A percentile compares a stretch with the other conserved stretches of the same genome.
Evolutionary conservation across 2,888 invertebrate species (phyloP).

Genomic region (Phortica okadai): DNA sequence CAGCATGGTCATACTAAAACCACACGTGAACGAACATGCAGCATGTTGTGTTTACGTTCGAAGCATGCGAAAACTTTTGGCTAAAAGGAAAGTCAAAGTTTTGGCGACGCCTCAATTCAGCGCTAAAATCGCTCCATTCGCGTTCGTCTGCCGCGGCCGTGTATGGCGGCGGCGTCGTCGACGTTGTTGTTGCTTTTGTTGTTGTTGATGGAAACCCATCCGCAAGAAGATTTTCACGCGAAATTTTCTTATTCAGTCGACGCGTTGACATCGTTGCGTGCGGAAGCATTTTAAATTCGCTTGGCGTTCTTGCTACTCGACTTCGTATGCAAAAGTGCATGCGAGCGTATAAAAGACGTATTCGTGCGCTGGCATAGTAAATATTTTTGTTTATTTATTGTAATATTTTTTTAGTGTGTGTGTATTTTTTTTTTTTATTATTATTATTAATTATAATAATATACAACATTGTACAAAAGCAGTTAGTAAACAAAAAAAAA

Average conservation of each 20-base stretch:
- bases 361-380: neutral
- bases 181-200: conserved; percentile 10
- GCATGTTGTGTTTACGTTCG: conserved; percentile 37
- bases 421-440: neutral
- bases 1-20: neutral
- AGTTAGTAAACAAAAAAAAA: too few relatives aligned
- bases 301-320: conserved; percentile 21
- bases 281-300: conserved; percentile 49
- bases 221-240: conserved; percentile 40
- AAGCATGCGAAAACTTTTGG: conserved; percentile 2
- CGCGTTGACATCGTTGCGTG: conserved; percentile 66
- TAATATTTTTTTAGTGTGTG: neutral
- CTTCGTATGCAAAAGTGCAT: conserved; percentile 42
- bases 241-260: conserved; percentile 63
- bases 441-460: too few relatives aligned
- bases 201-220: conserved; percentile 43
- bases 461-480: neutral
- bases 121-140: neutral
- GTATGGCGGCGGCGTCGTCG: conserved; percentile 39
- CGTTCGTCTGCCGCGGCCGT: neutral
- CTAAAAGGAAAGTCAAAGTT: neutral
- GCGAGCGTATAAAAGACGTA: conserved; percentile 46
- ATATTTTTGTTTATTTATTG: neutral
- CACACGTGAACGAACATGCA: conserved; percentile 21
- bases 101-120: neutral